Base-by-base conservation (phyloP, 2,113 vertebrate genomes). In the Oplegnathus fasciatus region DNA sequence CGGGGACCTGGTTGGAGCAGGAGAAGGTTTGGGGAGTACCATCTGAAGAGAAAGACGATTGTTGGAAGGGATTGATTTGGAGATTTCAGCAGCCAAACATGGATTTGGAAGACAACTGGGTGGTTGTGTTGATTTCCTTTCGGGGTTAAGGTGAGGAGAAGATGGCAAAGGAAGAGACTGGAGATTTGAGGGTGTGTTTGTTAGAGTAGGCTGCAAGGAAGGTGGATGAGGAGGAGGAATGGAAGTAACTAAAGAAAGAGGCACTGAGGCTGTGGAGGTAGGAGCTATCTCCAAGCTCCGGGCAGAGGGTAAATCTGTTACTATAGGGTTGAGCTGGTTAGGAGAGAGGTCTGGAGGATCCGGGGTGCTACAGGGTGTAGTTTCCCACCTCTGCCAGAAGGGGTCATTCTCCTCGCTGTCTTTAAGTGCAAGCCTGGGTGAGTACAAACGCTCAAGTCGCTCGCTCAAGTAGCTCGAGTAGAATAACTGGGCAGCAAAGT, bases 301-400 rank as follows among this genome's bases (percentile, higher is more conserved):
- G 69, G 9, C 37, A 72, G 26, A 28, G 28, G 67, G 44, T 61
- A 42, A 26, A 61, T 79, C 57, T 79, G 34, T 54, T 2, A 17
- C 84, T 86, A 88, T 18, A 2, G 70, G 82, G 18, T 4, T 40
- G 57, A 7, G 54, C n/a, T 64, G 71, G 80, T 26, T 15, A n/a
- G 32, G 65, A 84, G 58, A 67, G 18, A 69, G 52, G 28, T 86
- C 61, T 83, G 77, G 67, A 60, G 28, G 73, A 18, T 75, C 78
- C 28, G 15, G 65, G 68, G 44, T 20, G 46, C 75, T 82, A 83
- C n/a, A 82, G 80, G 77, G 42, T 78, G 66, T 46, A 69, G 55
- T 82, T 78, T 96, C 97, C 96, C 96, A 98, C 97, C 97, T 98
- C 95, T 96, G 96, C 97, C 97, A 98, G 95, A 98, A 98, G 89